Conservation (phyloP, 2,113 vertebrate species). For the Oncorhynchus mykiss region DNA sequence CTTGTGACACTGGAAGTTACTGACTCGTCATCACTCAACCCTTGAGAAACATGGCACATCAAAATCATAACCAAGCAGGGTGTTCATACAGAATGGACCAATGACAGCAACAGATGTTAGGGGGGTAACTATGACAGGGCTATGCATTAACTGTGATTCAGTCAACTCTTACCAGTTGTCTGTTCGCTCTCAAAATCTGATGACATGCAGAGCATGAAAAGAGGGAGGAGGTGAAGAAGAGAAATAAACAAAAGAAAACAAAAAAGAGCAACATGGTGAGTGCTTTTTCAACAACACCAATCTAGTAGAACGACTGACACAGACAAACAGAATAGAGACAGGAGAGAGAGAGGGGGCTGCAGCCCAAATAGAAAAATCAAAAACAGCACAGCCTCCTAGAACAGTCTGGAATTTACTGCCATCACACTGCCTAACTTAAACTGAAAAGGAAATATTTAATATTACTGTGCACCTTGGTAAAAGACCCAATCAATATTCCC, state of each 20-base stretch:
- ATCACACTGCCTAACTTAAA: background rate
- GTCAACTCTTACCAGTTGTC: conserved; percentile 89
- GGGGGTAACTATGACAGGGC: conserved; percentile 2
- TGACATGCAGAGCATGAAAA: conserved; percentile 82
- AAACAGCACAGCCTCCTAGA: background rate
- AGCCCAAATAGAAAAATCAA: conserved; percentile 2
- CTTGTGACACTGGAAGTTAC: no score
- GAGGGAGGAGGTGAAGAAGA: conserved; percentile 61
- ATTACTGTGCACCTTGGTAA: background rate
- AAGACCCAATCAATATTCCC: conserved; percentile 11
- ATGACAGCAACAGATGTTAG: background rate
- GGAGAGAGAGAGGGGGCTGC: background rate
- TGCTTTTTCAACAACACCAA: conserved; percentile 11
- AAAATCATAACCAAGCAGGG: background rate
- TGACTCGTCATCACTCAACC: no score
- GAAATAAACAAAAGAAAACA: conserved; percentile 64
- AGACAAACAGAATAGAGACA: conserved; percentile 10
- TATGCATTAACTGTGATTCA: conserved; percentile 63
- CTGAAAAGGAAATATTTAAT: background rate
- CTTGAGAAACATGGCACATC: background rate
- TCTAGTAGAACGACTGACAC: background rate
- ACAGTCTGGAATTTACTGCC: background rate
- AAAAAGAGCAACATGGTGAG: conserved; percentile 40
- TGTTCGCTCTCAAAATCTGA: conserved; percentile 92
- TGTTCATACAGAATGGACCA: background rate